phyloP scores from a whole-genome alignment of 2,888 invertebrate genomes.

The Endotricha flammealis region DNA sequence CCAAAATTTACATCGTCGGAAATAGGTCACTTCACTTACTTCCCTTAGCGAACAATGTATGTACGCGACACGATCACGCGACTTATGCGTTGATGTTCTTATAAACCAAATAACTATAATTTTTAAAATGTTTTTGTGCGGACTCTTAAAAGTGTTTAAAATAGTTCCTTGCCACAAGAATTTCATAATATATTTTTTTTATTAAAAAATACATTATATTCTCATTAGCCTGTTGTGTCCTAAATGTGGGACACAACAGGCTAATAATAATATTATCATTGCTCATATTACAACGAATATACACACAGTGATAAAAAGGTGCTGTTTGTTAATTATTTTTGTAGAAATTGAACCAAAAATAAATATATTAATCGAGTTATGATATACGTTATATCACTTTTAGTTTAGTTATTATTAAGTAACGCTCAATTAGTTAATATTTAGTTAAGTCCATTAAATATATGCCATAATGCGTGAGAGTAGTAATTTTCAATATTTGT shows the following conservation, averaged over 20 bases:
- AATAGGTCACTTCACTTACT: too few relatives aligned
- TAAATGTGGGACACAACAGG: too few relatives aligned
- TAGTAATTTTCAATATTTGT: too few relatives aligned
- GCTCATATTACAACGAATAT: slow-evolving; percentile 42
- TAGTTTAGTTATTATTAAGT: slow-evolving; percentile 36
- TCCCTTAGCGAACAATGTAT: too few relatives aligned
- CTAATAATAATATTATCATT: slow-evolving; percentile 6
- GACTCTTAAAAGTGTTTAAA: neutral
- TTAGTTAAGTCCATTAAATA: slow-evolving; percentile 24
- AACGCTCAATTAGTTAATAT: slow-evolving; percentile 47
- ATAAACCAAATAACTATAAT: too few relatives aligned
- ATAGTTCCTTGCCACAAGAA: neutral
- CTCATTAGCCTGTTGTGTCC: too few relatives aligned
- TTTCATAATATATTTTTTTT: too few relatives aligned
- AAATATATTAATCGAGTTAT: slow-evolving; percentile 31
- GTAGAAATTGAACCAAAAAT: slow-evolving; percentile 67
- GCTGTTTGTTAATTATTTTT: slow-evolving; percentile 58
- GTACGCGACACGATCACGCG: too few relatives aligned
- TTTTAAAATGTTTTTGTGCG: too few relatives aligned
- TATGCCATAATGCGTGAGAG: slow-evolving; percentile 49
- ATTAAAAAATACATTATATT: too few relatives aligned
- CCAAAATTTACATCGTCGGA: too few relatives aligned
- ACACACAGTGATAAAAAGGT: slow-evolving; percentile 58
- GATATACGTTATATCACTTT: slow-evolving; percentile 37
- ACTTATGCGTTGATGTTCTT: too few relatives aligned